phyloP scores from a whole-genome alignment of 2,888 invertebrate genomes.

The Zygothrica quintamaculata region DNA sequence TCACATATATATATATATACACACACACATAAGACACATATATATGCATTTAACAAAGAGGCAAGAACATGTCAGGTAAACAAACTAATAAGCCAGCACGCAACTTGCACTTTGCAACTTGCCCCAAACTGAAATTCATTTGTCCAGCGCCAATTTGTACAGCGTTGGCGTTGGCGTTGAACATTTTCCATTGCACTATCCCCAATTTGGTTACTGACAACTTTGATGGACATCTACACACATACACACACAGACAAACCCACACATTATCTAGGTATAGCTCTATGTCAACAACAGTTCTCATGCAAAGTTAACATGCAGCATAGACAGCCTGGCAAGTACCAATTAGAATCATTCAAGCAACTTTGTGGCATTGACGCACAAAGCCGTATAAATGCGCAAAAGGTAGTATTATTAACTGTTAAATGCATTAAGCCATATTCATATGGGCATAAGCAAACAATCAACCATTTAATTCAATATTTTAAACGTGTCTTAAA shows the following conservation, averaged over 20 bases:
- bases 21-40: too few species aligned
- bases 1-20: slow-evolving; percentile 1
- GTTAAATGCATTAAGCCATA: too few species aligned
- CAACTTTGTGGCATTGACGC: not conserved
- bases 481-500: too few species aligned
- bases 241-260: slow-evolving; percentile 42
- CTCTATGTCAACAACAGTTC: slow-evolving; percentile 31
- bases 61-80: slow-evolving; percentile 36
- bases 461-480: too few species aligned
- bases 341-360: slow-evolving; percentile 28
- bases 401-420: too few species aligned
- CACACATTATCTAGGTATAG: slow-evolving; percentile 12
- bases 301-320: slow-evolving; percentile 49
- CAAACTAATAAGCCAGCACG: slow-evolving; percentile 71
- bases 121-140: slow-evolving; percentile 32
- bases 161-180: slow-evolving; percentile 9
- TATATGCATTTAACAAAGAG: slow-evolving; percentile 1
- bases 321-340: slow-evolving; percentile 19
- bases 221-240: slow-evolving; percentile 70
- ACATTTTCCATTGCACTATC: not conserved
- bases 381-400: not conserved
- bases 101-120: slow-evolving; percentile 63
- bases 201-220: slow-evolving; percentile 60
- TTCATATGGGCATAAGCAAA: too few species aligned
- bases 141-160: slow-evolving; percentile 7